Evolutionary conservation across 2,888 invertebrate genomes (phyloP), one percentile per base, ranked within the genome.

Genomic region (Rosalia funebris): DNA sequence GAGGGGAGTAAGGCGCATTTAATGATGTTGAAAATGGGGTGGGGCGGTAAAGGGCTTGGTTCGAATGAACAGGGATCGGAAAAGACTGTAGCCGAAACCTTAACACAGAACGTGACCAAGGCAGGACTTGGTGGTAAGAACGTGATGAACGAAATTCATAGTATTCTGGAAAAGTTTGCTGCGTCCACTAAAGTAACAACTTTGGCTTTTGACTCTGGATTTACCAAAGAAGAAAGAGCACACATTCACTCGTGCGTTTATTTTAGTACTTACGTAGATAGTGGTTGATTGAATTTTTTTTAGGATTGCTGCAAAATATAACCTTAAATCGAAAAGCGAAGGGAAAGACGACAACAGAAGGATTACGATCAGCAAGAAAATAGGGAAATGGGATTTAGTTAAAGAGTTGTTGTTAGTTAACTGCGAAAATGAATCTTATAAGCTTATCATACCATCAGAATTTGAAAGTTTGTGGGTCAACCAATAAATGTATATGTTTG

Each of bases 11-110:
- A 72, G 46, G 75, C 74, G 12, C 63, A 72, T 52, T 65, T 70
- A 52, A 75, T 75, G 72, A 73, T 75, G 75, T 20, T 73, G 34
- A 75, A 74, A 69, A 75, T 75, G 75, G 75, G 75, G 1, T 75
- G 75, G 75, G 66, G 67, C 20, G 75, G 75, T 3, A 74, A 74
- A 59, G 75, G 75, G 2, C 60, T 75, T 7, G 75, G 75, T 2
- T 57, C 66, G 9, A 67, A 70, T 32, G 75, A 75, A 55, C 75
- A 75, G 65, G 75, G 75, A 5, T 63, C 62, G 37, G 66, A 72
- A 36, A 72, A 71, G 50, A 69, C 71, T 15, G 71, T 73, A 1
- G 72, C 72, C 7, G 73, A 73, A 44, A 68, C 65, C 11, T 62
- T 73, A 17, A 59, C 63, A 36, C 69, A 74, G 59, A 75, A 74